These are phyloP conservation scores for Nesogale talazaci DNA, from an alignment of 2,113 vertebrate genomes.

Conservation along the genomic window DNA sequence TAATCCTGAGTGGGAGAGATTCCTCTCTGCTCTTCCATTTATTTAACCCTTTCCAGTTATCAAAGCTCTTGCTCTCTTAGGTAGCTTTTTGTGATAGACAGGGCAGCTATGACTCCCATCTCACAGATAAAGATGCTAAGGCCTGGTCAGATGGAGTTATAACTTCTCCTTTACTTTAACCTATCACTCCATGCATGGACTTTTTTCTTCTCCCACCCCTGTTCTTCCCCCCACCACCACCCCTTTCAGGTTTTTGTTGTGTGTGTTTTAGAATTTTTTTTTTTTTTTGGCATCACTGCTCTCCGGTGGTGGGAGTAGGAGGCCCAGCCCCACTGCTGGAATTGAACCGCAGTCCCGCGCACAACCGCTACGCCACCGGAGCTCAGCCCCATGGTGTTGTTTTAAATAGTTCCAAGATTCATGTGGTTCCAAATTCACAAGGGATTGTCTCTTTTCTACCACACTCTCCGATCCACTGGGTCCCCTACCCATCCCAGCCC, in stretches of 20 bases:
- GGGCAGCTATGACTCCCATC: not conserved
- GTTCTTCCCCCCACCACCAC: too few species aligned
- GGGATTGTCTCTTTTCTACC: not conserved
- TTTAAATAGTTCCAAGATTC: not conserved
- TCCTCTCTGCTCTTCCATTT: not conserved
- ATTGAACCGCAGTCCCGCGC: too few species aligned
- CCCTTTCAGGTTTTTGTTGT: not conserved
- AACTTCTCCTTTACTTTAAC: not conserved
- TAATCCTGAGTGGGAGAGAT: not conserved
- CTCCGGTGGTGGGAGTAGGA: too few species aligned
- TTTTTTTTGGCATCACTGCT: too few species aligned
- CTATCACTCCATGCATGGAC: not conserved
- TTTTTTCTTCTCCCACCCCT: not conserved
- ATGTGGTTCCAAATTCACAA: not conserved
- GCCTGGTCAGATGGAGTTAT: not conserved
- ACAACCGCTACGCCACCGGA: too few species aligned
- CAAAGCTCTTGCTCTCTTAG: not conserved
- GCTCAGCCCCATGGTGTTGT: too few species aligned
- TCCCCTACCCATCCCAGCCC: not conserved
- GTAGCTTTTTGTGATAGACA: not conserved
- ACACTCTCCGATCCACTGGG: not conserved
- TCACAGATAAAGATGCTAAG: not conserved
- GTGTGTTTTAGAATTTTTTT: conserved; percentile 11
- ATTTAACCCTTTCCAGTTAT: not conserved
- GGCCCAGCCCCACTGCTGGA: too few species aligned